phyloP scores from a whole-genome alignment of 2,888 invertebrate genomes.

The Drosophila anceps region DNA sequence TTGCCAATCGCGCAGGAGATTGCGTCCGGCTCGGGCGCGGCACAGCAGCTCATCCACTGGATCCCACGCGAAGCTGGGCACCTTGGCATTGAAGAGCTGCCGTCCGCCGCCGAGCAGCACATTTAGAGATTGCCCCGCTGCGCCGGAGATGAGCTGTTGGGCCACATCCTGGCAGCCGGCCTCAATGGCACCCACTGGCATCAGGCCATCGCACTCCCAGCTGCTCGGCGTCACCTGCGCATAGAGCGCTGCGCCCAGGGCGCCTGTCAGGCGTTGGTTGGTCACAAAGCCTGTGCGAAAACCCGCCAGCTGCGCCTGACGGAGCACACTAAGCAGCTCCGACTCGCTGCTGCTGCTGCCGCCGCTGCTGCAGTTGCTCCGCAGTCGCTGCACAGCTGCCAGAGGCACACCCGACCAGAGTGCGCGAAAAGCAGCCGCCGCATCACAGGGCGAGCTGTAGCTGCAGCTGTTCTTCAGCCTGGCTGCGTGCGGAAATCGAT shows the following conservation, averaged over 20 bases:
- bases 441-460: slow-evolving; percentile 93
- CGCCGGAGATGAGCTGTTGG: slow-evolving; percentile 91
- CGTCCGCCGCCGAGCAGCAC: slow-evolving; percentile 93
- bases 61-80: slow-evolving; percentile 86
- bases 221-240: slow-evolving; percentile 90
- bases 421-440: slow-evolving; percentile 93
- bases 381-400: neutral
- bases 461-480: slow-evolving; percentile 94
- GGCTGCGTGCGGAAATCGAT: slow-evolving; percentile 92
- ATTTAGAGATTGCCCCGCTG: slow-evolving; percentile 88
- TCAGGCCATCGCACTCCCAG: slow-evolving; percentile 92
- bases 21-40: slow-evolving; percentile 89
- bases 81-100: slow-evolving; percentile 88
- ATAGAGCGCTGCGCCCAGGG: slow-evolving; percentile 91
- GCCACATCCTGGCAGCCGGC: slow-evolving; percentile 92
- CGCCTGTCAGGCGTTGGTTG: slow-evolving; percentile 93
- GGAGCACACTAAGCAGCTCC: slow-evolving; percentile 88
- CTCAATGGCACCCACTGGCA: slow-evolving; percentile 86
- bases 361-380: slow-evolving; percentile 88
- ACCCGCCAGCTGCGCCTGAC: slow-evolving; percentile 90
- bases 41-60: slow-evolving; percentile 88
- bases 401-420: slow-evolving; percentile 90
- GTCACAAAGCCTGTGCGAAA: slow-evolving; percentile 94
- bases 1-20: slow-evolving; percentile 91
- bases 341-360: slow-evolving; percentile 85